Conservation (phyloP, 1,140 invertebrate genomes). For the Pissodes strobi region DNA sequence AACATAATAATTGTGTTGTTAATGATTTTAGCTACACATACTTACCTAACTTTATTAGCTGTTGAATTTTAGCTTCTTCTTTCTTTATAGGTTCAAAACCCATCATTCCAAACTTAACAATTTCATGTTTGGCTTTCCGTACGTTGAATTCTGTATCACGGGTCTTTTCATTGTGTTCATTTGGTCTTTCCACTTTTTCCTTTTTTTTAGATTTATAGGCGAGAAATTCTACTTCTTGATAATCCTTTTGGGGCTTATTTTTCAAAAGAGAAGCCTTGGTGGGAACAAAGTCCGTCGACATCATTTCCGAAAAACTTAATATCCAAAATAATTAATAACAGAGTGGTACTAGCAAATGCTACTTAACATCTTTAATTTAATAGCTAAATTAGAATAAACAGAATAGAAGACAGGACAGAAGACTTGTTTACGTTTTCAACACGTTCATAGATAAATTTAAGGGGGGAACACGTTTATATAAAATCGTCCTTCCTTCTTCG, state of each 20-base stretch:
- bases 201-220: constrained; percentile 58
- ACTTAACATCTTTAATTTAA: too few species aligned
- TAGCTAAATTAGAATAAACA: too few species aligned
- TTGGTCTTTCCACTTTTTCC: constrained; percentile 24
- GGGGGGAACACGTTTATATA: too few species aligned
- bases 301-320: too few species aligned
- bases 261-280: constrained; percentile 61
- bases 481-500: too few species aligned
- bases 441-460: too few species aligned
- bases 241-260: constrained; percentile 55
- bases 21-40: too few species aligned
- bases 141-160: constrained; percentile 59
- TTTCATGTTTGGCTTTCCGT: constrained; percentile 63
- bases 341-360: too few species aligned
- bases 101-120: constrained; percentile 68
- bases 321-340: too few species aligned
- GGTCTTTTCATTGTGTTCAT: constrained; percentile 9
- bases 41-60: constrained; percentile 65
- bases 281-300: constrained; percentile 52
- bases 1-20: too few species aligned
- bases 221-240: constrained; percentile 59
- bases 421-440: too few species aligned
- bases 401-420: too few species aligned
- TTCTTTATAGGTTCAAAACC: constrained; percentile 63
- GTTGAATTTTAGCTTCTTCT: constrained; percentile 62